phyloP scores from a whole-genome alignment of 2,888 invertebrate genomes.

The Diaphora mendica region DNA sequence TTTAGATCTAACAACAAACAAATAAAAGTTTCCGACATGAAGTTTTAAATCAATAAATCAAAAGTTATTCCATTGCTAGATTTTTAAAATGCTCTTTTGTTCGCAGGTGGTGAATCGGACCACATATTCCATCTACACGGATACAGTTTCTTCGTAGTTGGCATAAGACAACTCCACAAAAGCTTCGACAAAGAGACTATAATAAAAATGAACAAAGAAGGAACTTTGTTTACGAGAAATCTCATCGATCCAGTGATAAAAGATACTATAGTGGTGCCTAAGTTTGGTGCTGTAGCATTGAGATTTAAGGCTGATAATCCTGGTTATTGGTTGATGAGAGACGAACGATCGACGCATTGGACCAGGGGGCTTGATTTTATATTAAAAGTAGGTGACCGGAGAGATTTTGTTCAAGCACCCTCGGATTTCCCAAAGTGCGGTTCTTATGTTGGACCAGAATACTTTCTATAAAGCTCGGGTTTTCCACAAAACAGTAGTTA shows the following conservation, averaged over 20 bases:
- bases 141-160: constrained; percentile 90
- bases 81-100: constrained; percentile 28
- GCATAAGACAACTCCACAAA: constrained; percentile 83
- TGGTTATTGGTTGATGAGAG: constrained; percentile 93
- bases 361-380: constrained; percentile 91
- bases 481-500: constrained; percentile 41
- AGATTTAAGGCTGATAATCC: constrained; percentile 92
- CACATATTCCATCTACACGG: constrained; percentile 92
- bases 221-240: constrained; percentile 85
- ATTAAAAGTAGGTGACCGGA: constrained; percentile 89
- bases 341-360: constrained; percentile 91
- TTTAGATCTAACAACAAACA: not conserved
- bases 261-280: constrained; percentile 91
- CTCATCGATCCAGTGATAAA: constrained; percentile 88
- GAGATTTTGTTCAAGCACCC: constrained; percentile 89
- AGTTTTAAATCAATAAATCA: not conserved
- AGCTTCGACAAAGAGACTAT: constrained; percentile 84
- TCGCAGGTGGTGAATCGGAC: constrained; percentile 87
- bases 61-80: not conserved
- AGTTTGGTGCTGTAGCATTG: constrained; percentile 89
- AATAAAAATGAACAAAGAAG: constrained; percentile 86
- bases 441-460: constrained; percentile 91
- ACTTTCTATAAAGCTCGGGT: constrained; percentile 83
- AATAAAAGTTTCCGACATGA: not conserved
- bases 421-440: constrained; percentile 92